Evolutionary conservation across 2,888 invertebrate species (phyloP).

Genomic region (Synergus japonicus): DNA sequence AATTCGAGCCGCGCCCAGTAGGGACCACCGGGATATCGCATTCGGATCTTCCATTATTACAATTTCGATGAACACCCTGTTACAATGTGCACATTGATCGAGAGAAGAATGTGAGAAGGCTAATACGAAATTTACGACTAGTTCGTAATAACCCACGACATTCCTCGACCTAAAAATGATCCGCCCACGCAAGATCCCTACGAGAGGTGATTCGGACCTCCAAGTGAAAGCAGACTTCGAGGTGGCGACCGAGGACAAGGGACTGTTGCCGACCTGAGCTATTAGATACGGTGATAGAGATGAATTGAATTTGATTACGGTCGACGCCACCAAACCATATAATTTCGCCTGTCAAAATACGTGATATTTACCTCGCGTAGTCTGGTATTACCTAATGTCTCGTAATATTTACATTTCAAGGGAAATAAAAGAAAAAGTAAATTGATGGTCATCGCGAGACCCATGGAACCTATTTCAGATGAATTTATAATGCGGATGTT

Average conservation of each 20-base stretch:
- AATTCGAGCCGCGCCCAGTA: constrained; percentile 39
- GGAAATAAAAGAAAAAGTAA: neutral
- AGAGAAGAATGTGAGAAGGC: constrained; percentile 40
- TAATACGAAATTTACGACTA: constrained; percentile 54
- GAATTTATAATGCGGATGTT: neutral
- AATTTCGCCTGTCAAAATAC: constrained; percentile 69
- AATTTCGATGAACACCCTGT: constrained; percentile 39
- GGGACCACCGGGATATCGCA: constrained; percentile 49
- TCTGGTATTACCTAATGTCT: constrained; percentile 47
- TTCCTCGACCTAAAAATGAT: constrained; percentile 47
- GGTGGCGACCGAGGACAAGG: constrained; percentile 21
- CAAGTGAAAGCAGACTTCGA: neutral
- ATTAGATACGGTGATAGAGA: constrained; percentile 45
- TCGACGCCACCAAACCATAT: constrained; percentile 55
- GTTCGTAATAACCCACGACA: constrained; percentile 53
- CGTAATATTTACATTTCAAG: constrained; percentile 44
- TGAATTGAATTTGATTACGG: constrained; percentile 41
- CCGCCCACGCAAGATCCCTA: constrained; percentile 46
- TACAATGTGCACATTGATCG: constrained; percentile 34
- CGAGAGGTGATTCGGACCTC: neutral
- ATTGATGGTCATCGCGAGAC: neutral
- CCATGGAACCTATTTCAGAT: neutral
- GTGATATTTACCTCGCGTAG: constrained; percentile 48
- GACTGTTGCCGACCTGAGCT: constrained; percentile 24
- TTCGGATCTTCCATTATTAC: constrained; percentile 50